Conservation (phyloP, 1,140 invertebrate genomes). For the Heliconius melpomene region DNA sequence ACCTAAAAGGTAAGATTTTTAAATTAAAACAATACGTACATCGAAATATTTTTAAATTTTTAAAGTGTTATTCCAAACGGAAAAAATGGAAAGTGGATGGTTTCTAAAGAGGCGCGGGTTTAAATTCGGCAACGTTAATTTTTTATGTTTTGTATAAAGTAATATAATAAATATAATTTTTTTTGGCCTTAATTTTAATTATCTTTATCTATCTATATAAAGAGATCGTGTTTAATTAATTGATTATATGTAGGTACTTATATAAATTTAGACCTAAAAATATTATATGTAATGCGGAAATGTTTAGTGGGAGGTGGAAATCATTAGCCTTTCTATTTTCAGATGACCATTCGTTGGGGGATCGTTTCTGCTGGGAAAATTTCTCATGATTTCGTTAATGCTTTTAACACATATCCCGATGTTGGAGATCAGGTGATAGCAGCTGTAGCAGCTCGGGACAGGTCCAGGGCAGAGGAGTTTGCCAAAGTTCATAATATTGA, state of each 20-base stretch:
- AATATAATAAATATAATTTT: too few relatives aligned
- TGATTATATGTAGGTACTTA: neutral
- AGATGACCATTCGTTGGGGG: conserved; percentile 73
- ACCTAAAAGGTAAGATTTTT: neutral
- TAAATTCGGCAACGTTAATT: too few relatives aligned
- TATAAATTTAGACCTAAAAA: too few relatives aligned
- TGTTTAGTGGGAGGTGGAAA: too few relatives aligned
- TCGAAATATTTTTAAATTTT: too few relatives aligned
- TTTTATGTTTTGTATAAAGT: too few relatives aligned
- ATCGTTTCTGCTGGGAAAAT: conserved; percentile 69
- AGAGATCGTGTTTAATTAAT: neutral
- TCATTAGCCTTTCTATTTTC: conserved; percentile 20
- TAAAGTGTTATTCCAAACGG: too few relatives aligned
- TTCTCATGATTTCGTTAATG: conserved; percentile 67
- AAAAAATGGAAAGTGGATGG: too few relatives aligned
- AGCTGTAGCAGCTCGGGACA: conserved; percentile 61
- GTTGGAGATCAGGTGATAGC: conserved; percentile 57
- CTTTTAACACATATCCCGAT: conserved; percentile 61
- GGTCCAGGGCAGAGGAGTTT: conserved; percentile 57
- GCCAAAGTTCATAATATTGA: conserved; percentile 62
- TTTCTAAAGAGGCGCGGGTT: too few relatives aligned
- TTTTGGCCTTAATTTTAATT: neutral
- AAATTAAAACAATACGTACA: neutral
- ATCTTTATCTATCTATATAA: neutral
- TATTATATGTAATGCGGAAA: too few relatives aligned